Evolutionary conservation across 2,888 invertebrate species (phyloP), one percentile per base, ranked within the genome.

Genomic region (Temnothorax unifasciatus): DNA sequence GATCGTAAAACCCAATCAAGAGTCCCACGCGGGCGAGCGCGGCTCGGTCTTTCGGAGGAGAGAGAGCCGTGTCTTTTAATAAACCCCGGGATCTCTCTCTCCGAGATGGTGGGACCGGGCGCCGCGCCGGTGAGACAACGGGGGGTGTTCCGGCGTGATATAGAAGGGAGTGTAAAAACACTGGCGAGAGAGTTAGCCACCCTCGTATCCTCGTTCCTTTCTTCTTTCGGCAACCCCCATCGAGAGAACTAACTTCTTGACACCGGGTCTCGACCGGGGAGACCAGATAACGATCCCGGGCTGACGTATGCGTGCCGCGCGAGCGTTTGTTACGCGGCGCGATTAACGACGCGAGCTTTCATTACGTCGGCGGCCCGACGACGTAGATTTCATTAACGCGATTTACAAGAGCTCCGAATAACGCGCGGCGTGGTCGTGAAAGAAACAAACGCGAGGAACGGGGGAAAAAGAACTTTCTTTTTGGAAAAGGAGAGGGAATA

Each of bases 281-380:
- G 90, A 85, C 73, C 86, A 87, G 94, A 94, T 93, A 94, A 93
- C 90, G 91, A 94, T 93, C 94, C 89, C 89, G 88, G 81, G 88
- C 90, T 81, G 79, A 91, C 85, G 86, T 88, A 87, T 94, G 94
- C 94, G 94, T 94, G 94, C 91, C 88, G 85, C 92, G 88, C 90
- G 92, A 92, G 90, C 93, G 93, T 94, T 94, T 93, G 92, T 93
- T 93, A 93, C 89, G 66, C 66, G 81, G 74, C 81, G 74, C 87
- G 89, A 89, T 90, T 82, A 87, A 79, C 74, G 68, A 74, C 68
- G 84, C 69, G 79, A 87, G 81, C 90, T 89, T 85, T 87, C 86
- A 84, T 87, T 87, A 75, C 71, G 76, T 74, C 69, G 71, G 64
- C 79, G 79, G 59, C 6, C 71, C 38, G 86, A 38, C 38, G 86